phyloP scores from a whole-genome alignment of 2,113 vertebrate genomes.

The Chaenocephalus aceratus region DNA sequence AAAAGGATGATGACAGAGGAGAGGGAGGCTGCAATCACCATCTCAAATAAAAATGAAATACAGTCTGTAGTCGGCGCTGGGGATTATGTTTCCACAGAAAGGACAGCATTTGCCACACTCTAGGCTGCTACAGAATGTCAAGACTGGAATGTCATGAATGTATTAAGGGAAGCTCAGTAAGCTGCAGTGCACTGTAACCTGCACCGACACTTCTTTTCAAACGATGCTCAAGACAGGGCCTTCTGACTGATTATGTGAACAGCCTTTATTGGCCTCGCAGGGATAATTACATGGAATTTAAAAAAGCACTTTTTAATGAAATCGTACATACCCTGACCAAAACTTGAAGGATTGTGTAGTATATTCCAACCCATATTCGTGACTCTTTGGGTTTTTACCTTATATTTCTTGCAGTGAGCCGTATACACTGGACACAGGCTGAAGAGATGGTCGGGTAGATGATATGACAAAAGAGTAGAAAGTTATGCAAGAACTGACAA shows the following conservation, averaged over 20 bases:
- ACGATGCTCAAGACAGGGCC: not conserved
- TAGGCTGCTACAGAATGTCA: slow-evolving; percentile 47
- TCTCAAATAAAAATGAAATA: slow-evolving; percentile 42
- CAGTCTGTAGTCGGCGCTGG: slow-evolving; percentile 39
- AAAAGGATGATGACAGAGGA: too few relatives aligned
- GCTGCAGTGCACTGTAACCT: slow-evolving; percentile 38
- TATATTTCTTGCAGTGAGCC: slow-evolving; percentile 24
- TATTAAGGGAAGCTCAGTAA: slow-evolving; percentile 48
- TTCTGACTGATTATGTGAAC: slow-evolving; percentile 6
- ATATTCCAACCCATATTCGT: slow-evolving; percentile 15
- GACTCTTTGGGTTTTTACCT: slow-evolving; percentile 4
- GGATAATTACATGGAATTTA: slow-evolving; percentile 35
- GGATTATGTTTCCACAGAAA: slow-evolving; percentile 65
- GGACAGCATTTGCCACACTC: slow-evolving; percentile 47
- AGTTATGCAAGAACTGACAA: slow-evolving; percentile 37
- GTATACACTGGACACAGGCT: slow-evolving; percentile 20
- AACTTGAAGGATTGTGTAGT: not conserved
- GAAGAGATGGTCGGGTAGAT: slow-evolving; percentile 9
- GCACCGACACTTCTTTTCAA: slow-evolving; percentile 9
- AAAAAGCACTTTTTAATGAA: not conserved
- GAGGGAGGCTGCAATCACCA: slow-evolving; percentile 9
- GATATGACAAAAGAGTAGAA: slow-evolving; percentile 25
- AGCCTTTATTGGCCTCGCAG: slow-evolving; percentile 14
- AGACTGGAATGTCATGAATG: slow-evolving; percentile 65
- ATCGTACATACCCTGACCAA: not conserved